These are phyloP conservation scores for Perca schrenkii DNA, from an alignment of 2,113 vertebrate genomes.

Conservation along the genomic window DNA sequence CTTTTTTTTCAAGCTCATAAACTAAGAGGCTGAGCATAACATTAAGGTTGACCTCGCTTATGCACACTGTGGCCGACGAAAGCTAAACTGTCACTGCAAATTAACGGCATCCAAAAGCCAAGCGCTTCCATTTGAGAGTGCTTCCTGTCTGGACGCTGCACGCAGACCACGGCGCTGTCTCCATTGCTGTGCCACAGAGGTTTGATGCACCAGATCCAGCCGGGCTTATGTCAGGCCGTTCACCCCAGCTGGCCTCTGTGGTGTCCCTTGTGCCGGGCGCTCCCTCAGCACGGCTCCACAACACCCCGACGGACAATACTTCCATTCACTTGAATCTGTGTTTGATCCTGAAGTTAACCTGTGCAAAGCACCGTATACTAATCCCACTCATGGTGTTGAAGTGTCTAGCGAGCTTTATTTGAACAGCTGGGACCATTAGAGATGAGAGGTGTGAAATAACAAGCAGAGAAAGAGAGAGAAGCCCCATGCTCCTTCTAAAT, in stretches of 20 bases:
- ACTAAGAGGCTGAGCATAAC: slow-evolving; percentile 21
- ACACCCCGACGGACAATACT: background rate
- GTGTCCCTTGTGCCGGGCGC: background rate
- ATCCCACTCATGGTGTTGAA: slow-evolving; percentile 7
- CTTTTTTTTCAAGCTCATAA: slow-evolving; percentile 11
- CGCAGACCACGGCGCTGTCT: slow-evolving; percentile 39
- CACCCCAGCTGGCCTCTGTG: slow-evolving; percentile 27
- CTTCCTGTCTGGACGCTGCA: slow-evolving; percentile 39
- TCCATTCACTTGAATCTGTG: background rate
- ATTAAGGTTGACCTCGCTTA: slow-evolving; percentile 60
- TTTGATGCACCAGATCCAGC: slow-evolving; percentile 49
- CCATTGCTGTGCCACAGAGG: slow-evolving; percentile 36
- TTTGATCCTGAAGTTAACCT: background rate
- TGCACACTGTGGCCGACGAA: slow-evolving; percentile 50
- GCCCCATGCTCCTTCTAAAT: no score
- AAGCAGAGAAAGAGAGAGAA: background rate
- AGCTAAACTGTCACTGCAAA: slow-evolving; percentile 72
- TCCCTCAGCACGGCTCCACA: background rate
- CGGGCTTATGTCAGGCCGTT: slow-evolving; percentile 32
- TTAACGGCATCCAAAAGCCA: slow-evolving; percentile 58
- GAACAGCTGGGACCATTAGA: slow-evolving; percentile 26
- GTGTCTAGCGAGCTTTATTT: slow-evolving; percentile 20
- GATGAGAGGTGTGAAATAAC: slow-evolving; percentile 12
- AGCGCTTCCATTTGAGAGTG: slow-evolving; percentile 37
- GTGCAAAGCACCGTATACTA: background rate